Evolutionary conservation across 2,113 vertebrate genomes (phyloP).

Genomic region (Prolemur simus): DNA sequence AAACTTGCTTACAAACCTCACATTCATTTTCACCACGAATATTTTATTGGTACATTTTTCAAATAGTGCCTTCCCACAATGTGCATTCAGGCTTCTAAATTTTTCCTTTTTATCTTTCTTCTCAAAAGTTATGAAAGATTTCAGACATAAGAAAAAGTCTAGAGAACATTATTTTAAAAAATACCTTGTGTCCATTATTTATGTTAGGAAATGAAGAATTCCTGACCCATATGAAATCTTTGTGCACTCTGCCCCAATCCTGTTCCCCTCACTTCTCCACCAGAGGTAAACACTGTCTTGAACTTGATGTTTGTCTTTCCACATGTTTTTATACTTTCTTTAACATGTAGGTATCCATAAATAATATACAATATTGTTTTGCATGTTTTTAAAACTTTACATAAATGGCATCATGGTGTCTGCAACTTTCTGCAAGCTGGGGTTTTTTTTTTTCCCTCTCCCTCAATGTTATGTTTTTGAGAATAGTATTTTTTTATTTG

Average conservation of each 20-base stretch:
- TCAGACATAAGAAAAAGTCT: neutral
- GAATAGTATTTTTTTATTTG: neutral
- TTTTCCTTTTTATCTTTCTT: neutral
- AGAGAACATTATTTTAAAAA: neutral
- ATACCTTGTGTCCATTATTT: neutral
- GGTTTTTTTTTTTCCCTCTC: neutral
- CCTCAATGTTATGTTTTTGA: neutral
- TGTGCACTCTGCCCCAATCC: neutral
- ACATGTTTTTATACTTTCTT: neutral
- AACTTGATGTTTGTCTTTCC: neutral
- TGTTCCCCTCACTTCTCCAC: neutral
- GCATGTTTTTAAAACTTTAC: neutral
- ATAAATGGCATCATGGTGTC: neutral
- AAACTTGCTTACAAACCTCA: neutral
- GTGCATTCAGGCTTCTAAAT: neutral
- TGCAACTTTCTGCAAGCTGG: neutral
- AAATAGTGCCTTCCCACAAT: neutral
- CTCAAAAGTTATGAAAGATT: neutral
- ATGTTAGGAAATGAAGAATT: neutral
- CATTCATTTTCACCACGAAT: neutral
- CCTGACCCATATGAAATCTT: neutral
- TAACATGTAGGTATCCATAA: neutral
- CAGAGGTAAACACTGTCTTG: neutral
- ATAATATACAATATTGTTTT: neutral
- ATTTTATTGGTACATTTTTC: neutral